Evolutionary conservation across 1,140 invertebrate species (phyloP), one percentile per base, ranked within the genome.

Genomic region (Cardiocondyla obscurior): DNA sequence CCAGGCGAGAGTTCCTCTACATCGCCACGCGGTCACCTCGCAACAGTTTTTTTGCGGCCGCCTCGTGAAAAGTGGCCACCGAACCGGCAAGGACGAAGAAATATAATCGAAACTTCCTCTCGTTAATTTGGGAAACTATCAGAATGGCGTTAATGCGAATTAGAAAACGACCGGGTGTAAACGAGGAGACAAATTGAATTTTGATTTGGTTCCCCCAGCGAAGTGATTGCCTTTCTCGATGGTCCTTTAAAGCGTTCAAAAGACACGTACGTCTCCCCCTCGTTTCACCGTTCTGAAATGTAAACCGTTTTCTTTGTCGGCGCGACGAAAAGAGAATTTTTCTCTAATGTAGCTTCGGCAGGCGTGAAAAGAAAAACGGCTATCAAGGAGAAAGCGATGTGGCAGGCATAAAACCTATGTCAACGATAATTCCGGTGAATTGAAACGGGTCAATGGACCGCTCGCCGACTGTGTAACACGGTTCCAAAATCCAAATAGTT

Each of bases 371-470:
- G 72, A 81, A 76, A 86, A 86, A 83, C 64, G 33, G 36, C 30
- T 51, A 86, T 83, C 65, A 19, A 60, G 81, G 84, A 69, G 84
- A 87, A 87, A 87, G 84, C 84, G 51, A 67, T 70, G 57, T 42
- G 55, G 65, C 53, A 76, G 51, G 33, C 46, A 55, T 46, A 76
- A 76, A 83, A 83, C 28, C 58, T 5, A 73, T 72, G 42, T 73
- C 42, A 79, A 79, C 10, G 42, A 30, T 39, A 76, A 76, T 76
- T 64, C 49, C 44, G 65, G 65, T 62, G 28, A 67, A 79, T 86
- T 46, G 70, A 87, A 83, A 87, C 46, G 36, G 85, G 85, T 86
- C 84, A 83, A 69, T 53, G 72, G 81, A 86, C 72, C 58, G 62
- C 62, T 73, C 62, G 25, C 57, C 49, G 42, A 76, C 28, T 76